Evolutionary conservation across 2,113 vertebrate species (phyloP).

Genomic region (Tyrannus savana): DNA sequence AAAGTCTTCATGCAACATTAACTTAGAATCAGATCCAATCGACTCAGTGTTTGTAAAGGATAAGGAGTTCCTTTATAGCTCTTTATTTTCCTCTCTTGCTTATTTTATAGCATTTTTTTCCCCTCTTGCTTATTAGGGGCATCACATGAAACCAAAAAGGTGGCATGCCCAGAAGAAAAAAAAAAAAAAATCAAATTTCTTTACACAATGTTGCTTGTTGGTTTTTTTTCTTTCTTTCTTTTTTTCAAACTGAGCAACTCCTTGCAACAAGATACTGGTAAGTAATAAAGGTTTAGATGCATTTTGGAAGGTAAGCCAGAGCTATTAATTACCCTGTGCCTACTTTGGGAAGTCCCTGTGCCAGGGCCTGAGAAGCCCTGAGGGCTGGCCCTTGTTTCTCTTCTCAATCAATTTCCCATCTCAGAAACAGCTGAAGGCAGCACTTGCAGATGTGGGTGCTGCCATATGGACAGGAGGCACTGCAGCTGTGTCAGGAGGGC

Average conservation of each 20-base stretch:
- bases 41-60: neutral
- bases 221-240: neutral
- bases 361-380: neutral
- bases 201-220: neutral
- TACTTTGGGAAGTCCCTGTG: neutral
- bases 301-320: neutral
- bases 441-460: neutral
- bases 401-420: neutral
- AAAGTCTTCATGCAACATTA: neutral
- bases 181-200: neutral
- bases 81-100: neutral
- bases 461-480: rapidly evolving
- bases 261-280: neutral
- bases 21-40: neutral
- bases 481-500: neutral
- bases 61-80: neutral
- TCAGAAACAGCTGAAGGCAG: neutral
- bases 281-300: neutral
- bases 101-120: neutral
- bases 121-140: neutral
- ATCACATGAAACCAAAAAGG: neutral
- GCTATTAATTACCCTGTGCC: neutral
- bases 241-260: neutral
- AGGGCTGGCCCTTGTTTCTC: neutral
- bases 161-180: neutral